Percentiles rank a stretch among this genome's conserved stretches.
Conservation (phyloP, 92 coral and sea anemone species). For the Parazoanthus darwini region DNA sequence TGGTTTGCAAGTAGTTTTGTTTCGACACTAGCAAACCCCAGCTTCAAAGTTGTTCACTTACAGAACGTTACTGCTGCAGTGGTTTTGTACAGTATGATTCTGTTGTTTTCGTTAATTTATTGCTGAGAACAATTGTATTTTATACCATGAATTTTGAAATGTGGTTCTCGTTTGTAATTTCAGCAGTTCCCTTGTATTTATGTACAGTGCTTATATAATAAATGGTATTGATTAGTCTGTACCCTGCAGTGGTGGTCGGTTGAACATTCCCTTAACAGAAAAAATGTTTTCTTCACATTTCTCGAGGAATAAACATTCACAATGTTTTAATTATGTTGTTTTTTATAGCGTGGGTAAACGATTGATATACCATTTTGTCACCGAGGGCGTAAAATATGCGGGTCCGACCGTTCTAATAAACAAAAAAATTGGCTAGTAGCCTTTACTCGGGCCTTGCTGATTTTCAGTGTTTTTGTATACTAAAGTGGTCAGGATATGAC, state of each 20-base stretch:
- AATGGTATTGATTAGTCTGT: not conserved
- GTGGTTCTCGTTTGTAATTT: constrained; percentile 20
- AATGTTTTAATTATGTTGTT: not conserved
- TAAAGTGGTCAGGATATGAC: no score
- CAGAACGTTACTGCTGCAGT: not conserved
- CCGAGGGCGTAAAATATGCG: no score
- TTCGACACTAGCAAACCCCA: not conserved
- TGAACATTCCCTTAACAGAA: not conserved
- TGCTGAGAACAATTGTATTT: constrained; percentile 23
- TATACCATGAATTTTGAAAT: constrained; percentile 26
- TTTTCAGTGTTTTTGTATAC: no score
- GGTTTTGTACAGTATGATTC: constrained; percentile 21
- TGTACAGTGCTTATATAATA: constrained; percentile 16
- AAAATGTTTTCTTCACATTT: not conserved
- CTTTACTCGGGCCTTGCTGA: no score
- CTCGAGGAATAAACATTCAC: constrained; percentile 15
- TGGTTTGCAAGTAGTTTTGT: not conserved
- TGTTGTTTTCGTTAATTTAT: constrained; percentile 32
- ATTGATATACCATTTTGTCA: no score
- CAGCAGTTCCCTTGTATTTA: constrained; percentile 23
- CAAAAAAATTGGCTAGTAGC: no score
- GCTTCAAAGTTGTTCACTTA: not conserved
- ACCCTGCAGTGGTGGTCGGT: not conserved
- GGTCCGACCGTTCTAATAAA: no score
- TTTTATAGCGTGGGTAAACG: not conserved